Conservation (phyloP, 2,113 vertebrate genomes). For the Paradisaea rubra region DNA sequence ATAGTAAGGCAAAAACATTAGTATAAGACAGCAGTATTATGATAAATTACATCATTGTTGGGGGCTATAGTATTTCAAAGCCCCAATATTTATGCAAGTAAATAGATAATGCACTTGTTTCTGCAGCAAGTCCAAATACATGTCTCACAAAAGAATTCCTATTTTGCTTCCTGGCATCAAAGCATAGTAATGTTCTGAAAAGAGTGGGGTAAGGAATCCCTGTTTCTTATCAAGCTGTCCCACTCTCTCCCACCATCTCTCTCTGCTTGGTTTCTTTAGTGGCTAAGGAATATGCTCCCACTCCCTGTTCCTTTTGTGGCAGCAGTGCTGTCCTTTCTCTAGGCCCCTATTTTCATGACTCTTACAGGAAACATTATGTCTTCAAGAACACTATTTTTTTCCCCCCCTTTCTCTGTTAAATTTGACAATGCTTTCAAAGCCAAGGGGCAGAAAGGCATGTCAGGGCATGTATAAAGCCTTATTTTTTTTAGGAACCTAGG, state of each 20-base stretch:
- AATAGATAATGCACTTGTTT: background rate
- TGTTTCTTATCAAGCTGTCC: background rate
- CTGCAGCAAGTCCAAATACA: background rate
- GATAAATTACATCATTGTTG: background rate
- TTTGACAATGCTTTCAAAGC: background rate
- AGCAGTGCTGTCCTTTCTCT: background rate
- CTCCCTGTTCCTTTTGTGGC: background rate
- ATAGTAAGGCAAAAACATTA: background rate
- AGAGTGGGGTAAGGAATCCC: background rate
- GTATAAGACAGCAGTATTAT: background rate
- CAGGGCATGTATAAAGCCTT: background rate
- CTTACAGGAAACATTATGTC: background rate
- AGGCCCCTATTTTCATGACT: background rate
- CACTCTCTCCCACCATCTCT: background rate
- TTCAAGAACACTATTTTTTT: background rate
- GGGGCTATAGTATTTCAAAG: background rate
- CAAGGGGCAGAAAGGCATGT: background rate
- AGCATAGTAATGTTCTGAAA: background rate
- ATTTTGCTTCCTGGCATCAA: background rate
- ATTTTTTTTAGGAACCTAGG: background rate
- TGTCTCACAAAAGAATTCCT: background rate
- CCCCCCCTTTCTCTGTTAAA: background rate
- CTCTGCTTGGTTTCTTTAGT: background rate
- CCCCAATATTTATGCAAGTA: background rate
- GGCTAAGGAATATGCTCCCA: background rate